Conservation (phyloP, 2,113 vertebrate species). For the Notothenia rossii region DNA sequence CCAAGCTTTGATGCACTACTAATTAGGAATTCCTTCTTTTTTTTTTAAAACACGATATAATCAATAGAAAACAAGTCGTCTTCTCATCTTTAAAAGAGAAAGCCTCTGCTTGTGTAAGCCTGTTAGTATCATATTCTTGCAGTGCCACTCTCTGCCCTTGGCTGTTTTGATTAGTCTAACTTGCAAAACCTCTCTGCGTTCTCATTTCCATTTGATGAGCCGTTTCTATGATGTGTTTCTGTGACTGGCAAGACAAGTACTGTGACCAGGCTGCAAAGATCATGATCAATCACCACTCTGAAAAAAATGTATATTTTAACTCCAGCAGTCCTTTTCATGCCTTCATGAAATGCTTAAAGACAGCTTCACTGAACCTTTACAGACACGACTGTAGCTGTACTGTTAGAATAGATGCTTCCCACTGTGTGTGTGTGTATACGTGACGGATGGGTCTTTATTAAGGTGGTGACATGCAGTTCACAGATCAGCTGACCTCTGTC, state of each 20-base stretch:
- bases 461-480: constrained; percentile 61
- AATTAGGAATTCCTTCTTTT: neutral
- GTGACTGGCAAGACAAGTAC: constrained; percentile 26
- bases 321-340: neutral
- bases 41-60: neutral
- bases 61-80: neutral
- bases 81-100: neutral
- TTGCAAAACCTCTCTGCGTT: neutral
- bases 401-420: neutral
- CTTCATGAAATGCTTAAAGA: neutral
- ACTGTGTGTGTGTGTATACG: neutral
- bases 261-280: constrained; percentile 9
- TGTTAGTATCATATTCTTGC: neutral
- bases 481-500: constrained; percentile 68
- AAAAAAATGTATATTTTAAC: neutral
- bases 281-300: constrained; percentile 19
- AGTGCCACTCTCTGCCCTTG: neutral
- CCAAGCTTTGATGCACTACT: neutral
- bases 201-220: constrained; percentile 20
- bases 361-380: neutral
- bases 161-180: neutral
- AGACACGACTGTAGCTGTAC: neutral
- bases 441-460: constrained; percentile 61
- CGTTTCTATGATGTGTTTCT: constrained; percentile 1
- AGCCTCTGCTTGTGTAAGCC: neutral